Conservation (phyloP, 2,797 vertebrate species). For the Argyrosomus regius region DNA sequence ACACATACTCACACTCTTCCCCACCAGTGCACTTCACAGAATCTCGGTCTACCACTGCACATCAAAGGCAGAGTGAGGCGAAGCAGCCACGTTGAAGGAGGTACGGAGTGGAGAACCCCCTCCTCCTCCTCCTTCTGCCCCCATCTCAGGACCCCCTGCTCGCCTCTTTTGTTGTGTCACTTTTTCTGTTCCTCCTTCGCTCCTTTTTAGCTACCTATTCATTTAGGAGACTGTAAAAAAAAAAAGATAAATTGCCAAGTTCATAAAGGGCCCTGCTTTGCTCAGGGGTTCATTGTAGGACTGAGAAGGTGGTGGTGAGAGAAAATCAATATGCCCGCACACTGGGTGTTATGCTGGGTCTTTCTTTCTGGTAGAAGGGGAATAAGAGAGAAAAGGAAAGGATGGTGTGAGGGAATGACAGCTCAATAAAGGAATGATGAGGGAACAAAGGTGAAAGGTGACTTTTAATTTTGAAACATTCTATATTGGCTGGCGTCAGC, state of each 20-base stretch:
- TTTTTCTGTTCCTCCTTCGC: slow-evolving; percentile 52
- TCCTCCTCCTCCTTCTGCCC: slow-evolving; percentile 9
- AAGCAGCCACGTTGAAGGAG: slow-evolving; percentile 47
- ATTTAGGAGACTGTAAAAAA: slow-evolving; percentile 68
- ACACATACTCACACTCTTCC: slow-evolving; percentile 14
- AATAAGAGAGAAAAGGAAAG: slow-evolving; percentile 5
- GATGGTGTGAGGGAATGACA: slow-evolving; percentile 50
- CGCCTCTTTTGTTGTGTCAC: slow-evolving; percentile 78
- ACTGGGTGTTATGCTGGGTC: slow-evolving; percentile 44
- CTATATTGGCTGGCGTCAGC: neutral
- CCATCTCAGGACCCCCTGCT: slow-evolving; percentile 61
- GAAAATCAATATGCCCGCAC: slow-evolving; percentile 69
- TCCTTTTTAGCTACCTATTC: slow-evolving; percentile 68
- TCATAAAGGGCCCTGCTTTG: slow-evolving; percentile 69
- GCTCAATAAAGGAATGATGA: slow-evolving; percentile 39
- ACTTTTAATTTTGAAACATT: neutral
- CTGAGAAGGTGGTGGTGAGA: slow-evolving; percentile 5
- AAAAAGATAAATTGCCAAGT: slow-evolving; percentile 67
- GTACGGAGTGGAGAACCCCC: slow-evolving; percentile 28
- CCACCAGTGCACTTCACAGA: slow-evolving; percentile 68
- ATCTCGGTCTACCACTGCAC: slow-evolving; percentile 61
- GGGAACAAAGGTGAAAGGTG: slow-evolving; percentile 21
- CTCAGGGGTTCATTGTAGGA: slow-evolving; percentile 61
- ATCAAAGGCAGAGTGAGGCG: slow-evolving; percentile 75
- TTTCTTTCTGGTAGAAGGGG: slow-evolving; percentile 24